Percentiles rank a stretch among this genome's conserved stretches.
Conservation (phyloP, 2,113 vertebrate genomes). For the Microtus pennsylvanicus region DNA sequence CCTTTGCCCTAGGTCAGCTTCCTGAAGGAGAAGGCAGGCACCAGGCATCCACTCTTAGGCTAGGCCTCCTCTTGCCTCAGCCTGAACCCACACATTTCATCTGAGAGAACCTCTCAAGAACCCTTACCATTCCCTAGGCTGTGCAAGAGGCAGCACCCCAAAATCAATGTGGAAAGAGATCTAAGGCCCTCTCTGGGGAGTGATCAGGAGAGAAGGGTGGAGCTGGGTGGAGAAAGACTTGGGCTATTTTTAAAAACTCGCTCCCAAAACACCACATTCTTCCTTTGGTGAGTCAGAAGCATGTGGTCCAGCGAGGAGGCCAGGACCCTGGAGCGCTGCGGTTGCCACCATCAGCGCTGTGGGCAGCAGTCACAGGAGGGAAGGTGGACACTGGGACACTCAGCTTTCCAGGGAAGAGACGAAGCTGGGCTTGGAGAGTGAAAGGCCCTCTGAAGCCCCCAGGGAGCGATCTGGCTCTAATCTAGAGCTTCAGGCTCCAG, state of each 20-base stretch:
- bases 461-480: background rate
- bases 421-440: accelerated
- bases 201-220: background rate
- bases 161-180: slow-evolving; percentile 44
- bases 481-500: background rate
- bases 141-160: background rate
- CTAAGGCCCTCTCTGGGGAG: slow-evolving; percentile 10
- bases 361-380: background rate
- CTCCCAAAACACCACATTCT: slow-evolving; percentile 67
- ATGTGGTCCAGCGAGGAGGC: background rate
- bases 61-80: background rate
- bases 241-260: slow-evolving; percentile 62
- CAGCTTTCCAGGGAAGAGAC: background rate
- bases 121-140: background rate
- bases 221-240: background rate
- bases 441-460: background rate
- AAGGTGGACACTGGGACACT: background rate
- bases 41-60: background rate
- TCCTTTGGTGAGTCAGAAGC: slow-evolving; percentile 62
- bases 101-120: background rate
- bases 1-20: background rate
- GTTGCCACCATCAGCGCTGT: background rate
- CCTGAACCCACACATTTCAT: background rate
- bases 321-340: accelerated
- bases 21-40: background rate